Percentiles rank a stretch among this genome's conserved stretches.
Evolutionary conservation across 2,888 invertebrate genomes (phyloP).

Genomic region (Drosophila dives): DNA sequence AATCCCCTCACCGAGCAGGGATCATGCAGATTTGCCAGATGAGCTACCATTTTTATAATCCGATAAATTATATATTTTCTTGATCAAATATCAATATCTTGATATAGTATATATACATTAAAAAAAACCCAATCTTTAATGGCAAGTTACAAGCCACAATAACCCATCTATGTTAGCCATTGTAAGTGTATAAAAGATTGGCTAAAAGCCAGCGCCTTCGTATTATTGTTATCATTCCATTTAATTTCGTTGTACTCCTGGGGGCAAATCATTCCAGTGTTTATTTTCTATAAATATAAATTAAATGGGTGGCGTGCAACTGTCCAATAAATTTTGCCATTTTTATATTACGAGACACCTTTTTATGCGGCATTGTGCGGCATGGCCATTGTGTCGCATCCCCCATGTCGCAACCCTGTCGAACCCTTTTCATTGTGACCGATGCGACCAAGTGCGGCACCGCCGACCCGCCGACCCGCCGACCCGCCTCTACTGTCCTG

Average conservation of each 20-base stretch:
- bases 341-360: slow-evolving; percentile 74
- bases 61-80: neutral
- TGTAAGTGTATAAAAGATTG: slow-evolving; percentile 15
- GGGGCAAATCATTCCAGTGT: slow-evolving; percentile 59
- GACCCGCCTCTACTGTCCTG: slow-evolving; percentile 6
- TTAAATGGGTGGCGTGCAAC: slow-evolving; percentile 82
- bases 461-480: neutral
- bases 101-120: too few relatives aligned
- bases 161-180: neutral
- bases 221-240: slow-evolving; percentile 37
- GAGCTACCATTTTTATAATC: neutral
- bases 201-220: neutral
- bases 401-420: slow-evolving; percentile 61
- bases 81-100: neutral
- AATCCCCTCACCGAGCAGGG: slow-evolving; percentile 9
- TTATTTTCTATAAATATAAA: slow-evolving; percentile 80
- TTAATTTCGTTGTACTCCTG: slow-evolving; percentile 23
- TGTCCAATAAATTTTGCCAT: slow-evolving; percentile 83
- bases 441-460: slow-evolving; percentile 23
- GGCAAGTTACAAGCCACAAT: neutral
- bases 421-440: slow-evolving; percentile 76
- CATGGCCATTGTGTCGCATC: slow-evolving; percentile 62
- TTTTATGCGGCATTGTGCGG: slow-evolving; percentile 64
- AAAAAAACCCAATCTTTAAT: neutral
- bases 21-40: neutral